Conservation (phyloP, 37 sponge, comb jelly and placozoan species). For the Halichondria panicea region DNA sequence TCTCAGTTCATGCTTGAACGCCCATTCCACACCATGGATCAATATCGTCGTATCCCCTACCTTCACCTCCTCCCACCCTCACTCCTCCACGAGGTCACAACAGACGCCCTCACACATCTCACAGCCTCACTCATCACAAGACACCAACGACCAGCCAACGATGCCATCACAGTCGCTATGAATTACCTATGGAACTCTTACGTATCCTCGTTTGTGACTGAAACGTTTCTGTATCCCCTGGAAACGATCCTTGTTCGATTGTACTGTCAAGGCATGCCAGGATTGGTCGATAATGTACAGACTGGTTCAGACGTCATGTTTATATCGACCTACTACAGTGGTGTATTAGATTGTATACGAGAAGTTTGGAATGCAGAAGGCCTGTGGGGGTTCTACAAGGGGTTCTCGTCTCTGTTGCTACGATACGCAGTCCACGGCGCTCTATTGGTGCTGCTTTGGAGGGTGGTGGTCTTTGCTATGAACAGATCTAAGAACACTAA, state of each 20-base stretch:
- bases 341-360: slow-evolving; percentile 44
- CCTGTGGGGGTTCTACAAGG: slow-evolving; percentile 63
- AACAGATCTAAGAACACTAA: too few relatives aligned
- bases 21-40: slow-evolving; percentile 30
- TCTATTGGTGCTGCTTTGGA: slow-evolving; percentile 56
- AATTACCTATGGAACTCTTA: slow-evolving; percentile 34
- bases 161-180: slow-evolving; percentile 17
- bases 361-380: slow-evolving; percentile 67
- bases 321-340: slow-evolving; percentile 49
- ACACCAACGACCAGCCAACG: neutral
- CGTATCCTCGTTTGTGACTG: slow-evolving; percentile 41
- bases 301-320: slow-evolving; percentile 37
- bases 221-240: slow-evolving; percentile 60
- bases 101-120: slow-evolving; percentile 1
- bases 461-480: slow-evolving; percentile 2
- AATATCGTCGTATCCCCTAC: slow-evolving; percentile 39
- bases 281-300: slow-evolving; percentile 75
- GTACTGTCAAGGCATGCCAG: slow-evolving; percentile 79
- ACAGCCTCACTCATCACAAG: neutral
- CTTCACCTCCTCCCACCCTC: slow-evolving; percentile 56
- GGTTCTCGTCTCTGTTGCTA: slow-evolving; percentile 63
- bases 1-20: slow-evolving; percentile 45
- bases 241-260: slow-evolving; percentile 60
- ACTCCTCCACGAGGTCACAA: slow-evolving; percentile 31
- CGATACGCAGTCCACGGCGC: slow-evolving; percentile 60